Conservation (phyloP, 2,888 invertebrate species). For the Andrena minutula region DNA sequence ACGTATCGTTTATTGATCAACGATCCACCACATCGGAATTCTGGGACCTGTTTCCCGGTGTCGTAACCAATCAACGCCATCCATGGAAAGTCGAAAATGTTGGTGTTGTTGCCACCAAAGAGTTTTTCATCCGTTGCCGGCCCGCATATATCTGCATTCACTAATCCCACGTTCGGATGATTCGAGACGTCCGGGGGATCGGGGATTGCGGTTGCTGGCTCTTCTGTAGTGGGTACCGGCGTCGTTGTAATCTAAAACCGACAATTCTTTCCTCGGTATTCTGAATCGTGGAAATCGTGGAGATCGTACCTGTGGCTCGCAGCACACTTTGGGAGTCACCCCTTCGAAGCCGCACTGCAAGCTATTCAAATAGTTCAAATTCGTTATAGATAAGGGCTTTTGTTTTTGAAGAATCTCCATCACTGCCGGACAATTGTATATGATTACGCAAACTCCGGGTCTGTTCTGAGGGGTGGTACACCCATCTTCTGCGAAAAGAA, state of each 20-base stretch:
- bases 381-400: constrained; percentile 70
- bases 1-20: constrained; percentile 87
- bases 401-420: constrained; percentile 76
- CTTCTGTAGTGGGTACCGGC: background rate
- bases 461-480: constrained; percentile 79
- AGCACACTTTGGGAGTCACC: constrained; percentile 84
- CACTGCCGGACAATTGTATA: constrained; percentile 81
- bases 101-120: constrained; percentile 88
- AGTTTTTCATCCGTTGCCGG: constrained; percentile 86
- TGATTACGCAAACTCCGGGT: constrained; percentile 82
- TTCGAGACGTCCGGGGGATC: constrained; percentile 81
- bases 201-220: background rate
- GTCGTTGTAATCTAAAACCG: background rate
- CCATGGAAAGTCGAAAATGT: constrained; percentile 90
- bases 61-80: constrained; percentile 90
- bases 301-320: constrained; percentile 68
- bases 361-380: constrained; percentile 78
- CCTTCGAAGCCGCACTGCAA: constrained; percentile 85
- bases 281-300: background rate
- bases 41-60: constrained; percentile 69
- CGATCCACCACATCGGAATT: constrained; percentile 84
- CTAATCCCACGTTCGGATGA: constrained; percentile 83
- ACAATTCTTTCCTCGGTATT: background rate
- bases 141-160: constrained; percentile 86
- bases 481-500: constrained; percentile 44